Evolutionary conservation across 1,140 invertebrate genomes (phyloP), one percentile per base, ranked within the genome.

Genomic region (Muscidifurax raptorellus): DNA sequence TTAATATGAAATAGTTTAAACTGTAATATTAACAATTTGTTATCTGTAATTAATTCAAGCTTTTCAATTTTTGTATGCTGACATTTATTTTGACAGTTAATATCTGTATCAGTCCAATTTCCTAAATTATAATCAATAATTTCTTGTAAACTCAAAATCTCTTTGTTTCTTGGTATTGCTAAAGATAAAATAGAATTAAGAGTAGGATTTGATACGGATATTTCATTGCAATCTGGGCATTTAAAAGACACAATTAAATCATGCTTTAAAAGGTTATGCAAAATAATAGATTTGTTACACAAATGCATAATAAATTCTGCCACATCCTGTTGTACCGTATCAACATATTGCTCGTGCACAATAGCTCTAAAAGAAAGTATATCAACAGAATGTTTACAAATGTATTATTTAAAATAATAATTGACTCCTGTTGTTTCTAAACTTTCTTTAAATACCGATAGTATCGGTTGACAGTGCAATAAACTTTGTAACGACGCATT

Each of bases 401-500:
- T 40, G 22, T 74, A 74, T 36, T 74, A 5, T 36, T 74, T 36
- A 18, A 74, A 36, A 18, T 5, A 12, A 6, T 7, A 2, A 40
- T n/a, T 36, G 4, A 40, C 10, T 32, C 5, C 32, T 12, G 9
- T 74, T 13, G 2, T 7, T 7, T 74, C n/a, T n/a, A n/a, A 9
- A 32, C 2, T 74, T 1, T 5, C 18, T 2, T 10, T 6, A 36
- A 74, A 74, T 18, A 7, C 1, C 18, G 28, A 6, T 36, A 1
- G 5, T 30, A 72, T 30, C 22, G 22, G 4, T 7, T 18, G 4
- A 47, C 18, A 76, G 27, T 76, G 74, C 4, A 59, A 47, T 27
- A 77, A 28, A 59, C 75, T 64, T n/a, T 77, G 75, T 28, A 77
- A 27, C 5, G 44, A 59, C 1, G 75, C 40, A 64, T 59, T 77